These are phyloP conservation scores for Apeltes quadracus DNA, from an alignment of 2,113 vertebrate species.

Conservation along the genomic window DNA sequence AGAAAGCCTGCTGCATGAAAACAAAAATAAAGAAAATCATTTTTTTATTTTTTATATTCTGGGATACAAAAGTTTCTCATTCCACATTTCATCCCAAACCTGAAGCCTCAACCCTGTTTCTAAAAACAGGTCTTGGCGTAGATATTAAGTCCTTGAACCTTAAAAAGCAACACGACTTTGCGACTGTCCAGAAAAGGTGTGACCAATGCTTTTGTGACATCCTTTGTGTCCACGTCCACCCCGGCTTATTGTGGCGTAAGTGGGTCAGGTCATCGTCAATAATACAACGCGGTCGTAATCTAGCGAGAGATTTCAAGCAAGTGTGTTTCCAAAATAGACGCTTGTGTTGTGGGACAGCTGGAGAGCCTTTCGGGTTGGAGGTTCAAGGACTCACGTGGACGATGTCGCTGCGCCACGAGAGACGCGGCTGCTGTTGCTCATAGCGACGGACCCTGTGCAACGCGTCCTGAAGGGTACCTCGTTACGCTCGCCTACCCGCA, in stretches of 20 bases:
- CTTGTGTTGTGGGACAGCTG: slow-evolving; percentile 50
- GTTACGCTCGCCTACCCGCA: slow-evolving; percentile 57
- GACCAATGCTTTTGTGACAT: slow-evolving; percentile 14
- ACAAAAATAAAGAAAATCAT: not conserved
- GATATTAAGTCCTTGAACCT: not conserved
- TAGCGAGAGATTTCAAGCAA: slow-evolving; percentile 32
- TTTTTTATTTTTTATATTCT: not conserved
- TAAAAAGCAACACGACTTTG: not conserved
- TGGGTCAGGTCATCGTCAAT: slow-evolving; percentile 51
- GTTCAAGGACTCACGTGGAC: slow-evolving; percentile 57
- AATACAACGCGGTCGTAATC: slow-evolving; percentile 45
- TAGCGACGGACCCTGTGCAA: not conserved
- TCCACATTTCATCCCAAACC: not conserved
- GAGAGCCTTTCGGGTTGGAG: slow-evolving; percentile 42
- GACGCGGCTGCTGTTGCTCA: slow-evolving; percentile 18
- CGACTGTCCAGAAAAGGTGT: not conserved
- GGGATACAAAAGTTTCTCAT: not conserved
- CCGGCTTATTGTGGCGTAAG: slow-evolving; percentile 25
- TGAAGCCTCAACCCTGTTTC: not conserved
- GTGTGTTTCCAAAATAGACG: slow-evolving; percentile 62
- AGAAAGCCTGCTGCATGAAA: not conserved
- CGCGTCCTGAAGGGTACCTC: slow-evolving; percentile 57
- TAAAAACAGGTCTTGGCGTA: not conserved
- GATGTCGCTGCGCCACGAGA: slow-evolving; percentile 18
- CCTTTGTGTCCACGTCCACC: slow-evolving; percentile 32